A percentile compares a stretch with the other conserved stretches of the same genome.
phyloP scores from a whole-genome alignment of 2,113 vertebrate genomes.

The Pseudonaja textilis region DNA sequence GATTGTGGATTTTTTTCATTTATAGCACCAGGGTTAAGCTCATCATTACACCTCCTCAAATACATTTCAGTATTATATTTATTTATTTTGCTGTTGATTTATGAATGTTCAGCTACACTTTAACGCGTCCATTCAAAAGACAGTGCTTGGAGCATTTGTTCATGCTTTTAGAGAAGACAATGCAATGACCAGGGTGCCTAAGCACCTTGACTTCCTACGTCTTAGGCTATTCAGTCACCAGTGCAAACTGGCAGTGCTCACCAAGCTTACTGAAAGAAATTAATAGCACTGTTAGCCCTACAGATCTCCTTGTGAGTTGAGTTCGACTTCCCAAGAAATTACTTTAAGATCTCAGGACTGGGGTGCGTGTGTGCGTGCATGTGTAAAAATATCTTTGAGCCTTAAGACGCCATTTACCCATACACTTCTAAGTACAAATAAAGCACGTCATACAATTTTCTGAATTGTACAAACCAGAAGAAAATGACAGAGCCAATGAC shows the following conservation, averaged over 20 bases:
- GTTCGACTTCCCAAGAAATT: not conserved
- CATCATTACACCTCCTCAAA: not conserved
- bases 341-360: not conserved
- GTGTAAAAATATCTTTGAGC: not conserved
- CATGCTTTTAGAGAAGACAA: not conserved
- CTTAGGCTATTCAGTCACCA: not conserved
- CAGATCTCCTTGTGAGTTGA: not conserved
- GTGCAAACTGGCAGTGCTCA: not conserved
- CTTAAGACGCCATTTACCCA: not conserved
- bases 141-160: not conserved
- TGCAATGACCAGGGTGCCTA: not conserved
- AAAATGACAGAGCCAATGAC: constrained; percentile 44
- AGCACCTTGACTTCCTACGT: not conserved
- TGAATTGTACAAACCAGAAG: not conserved
- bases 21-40: constrained; percentile 70
- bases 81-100: constrained; percentile 28
- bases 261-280: not conserved
- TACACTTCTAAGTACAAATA: constrained; percentile 3
- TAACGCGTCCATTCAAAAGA: not conserved
- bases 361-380: too few relatives aligned
- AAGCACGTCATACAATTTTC: constrained; percentile 34
- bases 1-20: constrained; percentile 40
- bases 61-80: not conserved
- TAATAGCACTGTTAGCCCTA: not conserved
- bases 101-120: constrained; percentile 27